Evolutionary conservation across 2,888 invertebrate genomes (phyloP), one percentile per base, ranked within the genome.

Genomic region (Melikaiella ostensackeni): DNA sequence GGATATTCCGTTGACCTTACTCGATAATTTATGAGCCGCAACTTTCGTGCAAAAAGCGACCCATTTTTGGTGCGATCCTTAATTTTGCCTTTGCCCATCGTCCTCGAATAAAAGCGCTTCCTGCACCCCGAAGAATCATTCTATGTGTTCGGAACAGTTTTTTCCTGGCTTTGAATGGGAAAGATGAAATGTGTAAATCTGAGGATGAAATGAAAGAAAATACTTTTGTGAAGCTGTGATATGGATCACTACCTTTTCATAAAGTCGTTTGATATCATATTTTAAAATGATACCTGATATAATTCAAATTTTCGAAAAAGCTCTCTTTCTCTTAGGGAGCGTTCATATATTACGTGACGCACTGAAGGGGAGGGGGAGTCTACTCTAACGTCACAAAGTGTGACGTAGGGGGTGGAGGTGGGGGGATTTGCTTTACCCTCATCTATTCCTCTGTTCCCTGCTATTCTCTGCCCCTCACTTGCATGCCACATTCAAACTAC

Each of bases 1-100:
- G 82, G 78, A 80, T 75, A 82, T 79, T 81, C 74, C 77, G 80
- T 81, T 80, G 80, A 80, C 81, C 80, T 81, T 81, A 81, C 77
- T 59, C 75, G 78, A 80, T 81, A 77, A 81, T 81, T 81, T 81
- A 81, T 76, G 61, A 75, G 70, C 61, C 75, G 78, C 74, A 70
- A 77, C 62, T 74, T 38, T 59, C 55, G 33, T 19, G 73, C 78
- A 83, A 83, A 84, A 84, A 84, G 76, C 78, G 82, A 83, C 84
- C 82, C 78, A 81, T 83, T 81, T 84, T 83, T 80, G 64, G 73
- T 61, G 27, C 62, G 9, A 74, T 64, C 77, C 79, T 70, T 78
- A 79, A 81, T 81, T 79, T 75, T 42, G 77, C 77, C 75, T 75
- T 73, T 70, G 75, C 77, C 66, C 75, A 62, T 46, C 75, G 75